Base-by-base conservation (phyloP, 2,797 vertebrate genomes). In the Pelochelys cantorii region DNA sequence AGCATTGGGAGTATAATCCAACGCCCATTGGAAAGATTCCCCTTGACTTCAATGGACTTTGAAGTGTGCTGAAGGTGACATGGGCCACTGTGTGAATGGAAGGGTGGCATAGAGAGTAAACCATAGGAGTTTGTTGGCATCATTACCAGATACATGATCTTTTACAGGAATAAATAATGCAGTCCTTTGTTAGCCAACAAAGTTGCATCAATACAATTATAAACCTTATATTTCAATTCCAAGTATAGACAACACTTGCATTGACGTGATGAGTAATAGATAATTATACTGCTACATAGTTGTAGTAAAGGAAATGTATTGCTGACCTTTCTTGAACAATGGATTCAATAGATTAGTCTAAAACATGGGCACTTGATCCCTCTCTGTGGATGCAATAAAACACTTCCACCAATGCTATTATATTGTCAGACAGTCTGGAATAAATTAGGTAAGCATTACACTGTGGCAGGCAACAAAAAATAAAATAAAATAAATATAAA, bases 391-490 rank as follows among this genome's bases (percentile, higher is more conserved):
- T 11, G 34, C 34, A 85, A 86, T 12, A 3, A 52, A 87, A 27
- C 20, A 4, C 27, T 87, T 11, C 1, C 42, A 77, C 25, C 55
- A 55, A 79, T 87, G 31, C 3, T 48, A 27, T 91, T 65, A 3
- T 0, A 23, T 11, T 84, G 25, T 48, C 0, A 0, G 23, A 12
- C 29, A 89, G 62, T 31, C 5, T 88, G 84, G 65, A 91, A 95
- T 60, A 62, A 92, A 86, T 85, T 5, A 79, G 7, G 13, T 84
- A 22, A 62, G 85, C 79, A 90, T 89, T 42, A 57, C 42, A 31
- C 87, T 68, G 62, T 55, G 86, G 54, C 56, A 34, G 31, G 56
- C 85, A 15, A 52, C 77, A 68, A 68, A 92, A 18, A 3, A 2
- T 52, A 9, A 34, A 42, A n/a, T n/a, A n/a, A n/a, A n/a, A n/a